phyloP scores from a whole-genome alignment of 2,888 invertebrate species.

The Tenodera sinensis region DNA sequence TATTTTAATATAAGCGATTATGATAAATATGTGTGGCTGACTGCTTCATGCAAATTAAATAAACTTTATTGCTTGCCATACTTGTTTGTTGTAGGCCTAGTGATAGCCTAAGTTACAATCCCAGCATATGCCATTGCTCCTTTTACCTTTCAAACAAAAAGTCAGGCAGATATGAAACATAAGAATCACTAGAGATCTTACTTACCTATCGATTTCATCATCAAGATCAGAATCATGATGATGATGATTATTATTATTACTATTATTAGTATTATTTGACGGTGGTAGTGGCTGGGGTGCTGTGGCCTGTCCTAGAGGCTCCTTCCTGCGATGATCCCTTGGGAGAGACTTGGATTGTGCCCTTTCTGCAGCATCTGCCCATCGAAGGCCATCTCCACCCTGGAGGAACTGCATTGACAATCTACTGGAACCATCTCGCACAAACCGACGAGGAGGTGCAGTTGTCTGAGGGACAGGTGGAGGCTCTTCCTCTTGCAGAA shows the following conservation, averaged over 20 bases:
- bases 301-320: conserved; percentile 81
- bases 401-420: conserved; percentile 86
- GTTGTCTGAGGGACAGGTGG: not conserved
- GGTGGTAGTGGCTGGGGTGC: conserved; percentile 36
- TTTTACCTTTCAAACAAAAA: no score
- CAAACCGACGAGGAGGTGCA: conserved; percentile 36
- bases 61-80: no score
- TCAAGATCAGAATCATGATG: conserved; percentile 27
- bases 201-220: conserved; percentile 1
- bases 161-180: no score
- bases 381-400: conserved; percentile 65
- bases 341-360: conserved; percentile 64
- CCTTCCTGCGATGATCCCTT: conserved; percentile 71
- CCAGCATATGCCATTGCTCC: no score
- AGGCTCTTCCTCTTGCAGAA: not conserved
- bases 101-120: no score
- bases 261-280: not conserved
- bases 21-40: no score
- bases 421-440: conserved; percentile 62
- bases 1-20: no score
- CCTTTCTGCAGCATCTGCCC: conserved; percentile 81
- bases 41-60: no score
- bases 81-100: no score
- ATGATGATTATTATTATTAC: not conserved
- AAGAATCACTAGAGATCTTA: not conserved